Base-by-base conservation (phyloP, 2,888 invertebrate genomes). In the Aplocera efformata region DNA sequence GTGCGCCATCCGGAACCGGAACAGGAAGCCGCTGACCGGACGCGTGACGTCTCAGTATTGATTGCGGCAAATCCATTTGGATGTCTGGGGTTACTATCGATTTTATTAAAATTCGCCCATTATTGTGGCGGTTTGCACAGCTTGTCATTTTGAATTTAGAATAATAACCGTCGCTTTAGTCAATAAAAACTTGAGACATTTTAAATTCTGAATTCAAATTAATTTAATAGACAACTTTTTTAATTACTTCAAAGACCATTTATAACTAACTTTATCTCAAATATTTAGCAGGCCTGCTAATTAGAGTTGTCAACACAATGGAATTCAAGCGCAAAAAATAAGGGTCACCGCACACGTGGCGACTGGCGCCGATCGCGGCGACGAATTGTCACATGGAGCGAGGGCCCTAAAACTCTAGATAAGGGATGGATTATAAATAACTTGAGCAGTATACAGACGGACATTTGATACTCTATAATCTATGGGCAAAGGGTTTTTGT, bases 11-110 rank as follows among this genome's bases (percentile, higher is more conserved):
- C 53, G 72, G 68, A 65, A 64, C 43, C 69, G 73, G 72, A 72
- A 67, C 54, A 60, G 64, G 62, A 69, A 67, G 72, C 72, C 63
- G 70, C 72, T 72, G 79, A 78, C 78, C 75, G 77, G 72, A 65
- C 70, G 77, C 71, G 63, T 63, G 60, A 65, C 59, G 67, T 63
- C 70, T 49, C 68, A 70, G 71, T 79, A 74, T 80, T 77, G 79
- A 80, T 80, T 76, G 79, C 60, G 67, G 69, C 70, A 72, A 75
- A 77, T 78, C 66, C 62, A 62, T 71, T 71, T 67, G 62, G 56
- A 54, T 42, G 30, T 11, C 38, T 33, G 47, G 51, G 38, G 47
- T 52, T 39, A 33, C 34, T 28, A 42, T 46, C 31, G 32, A 37
- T 37, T 38, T 32, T 32, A 36, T 20, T 31, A 7, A 22, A 3